Evolutionary conservation across 2,113 vertebrate genomes (phyloP).

Genomic region (Monarcha castaneiventris): DNA sequence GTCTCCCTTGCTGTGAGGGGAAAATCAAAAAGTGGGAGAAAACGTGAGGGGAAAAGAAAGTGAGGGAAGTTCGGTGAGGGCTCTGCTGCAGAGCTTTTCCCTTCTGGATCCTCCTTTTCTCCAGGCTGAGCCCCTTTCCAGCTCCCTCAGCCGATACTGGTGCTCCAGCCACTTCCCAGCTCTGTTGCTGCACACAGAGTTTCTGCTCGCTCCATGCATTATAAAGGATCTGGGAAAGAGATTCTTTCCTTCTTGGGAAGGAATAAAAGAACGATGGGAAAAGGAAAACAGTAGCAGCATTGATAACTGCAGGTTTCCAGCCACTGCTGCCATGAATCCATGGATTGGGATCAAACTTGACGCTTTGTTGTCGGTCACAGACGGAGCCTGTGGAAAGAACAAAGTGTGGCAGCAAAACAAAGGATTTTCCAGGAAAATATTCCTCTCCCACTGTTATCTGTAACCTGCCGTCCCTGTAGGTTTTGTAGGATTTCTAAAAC

Average conservation of each 20-base stretch:
- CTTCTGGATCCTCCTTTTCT: neutral
- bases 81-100: neutral
- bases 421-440: neutral
- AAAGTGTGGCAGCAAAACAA: neutral
- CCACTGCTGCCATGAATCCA: neutral
- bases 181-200: fast-evolving
- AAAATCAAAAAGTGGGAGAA: too few species aligned
- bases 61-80: neutral
- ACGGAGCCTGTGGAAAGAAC: neutral
- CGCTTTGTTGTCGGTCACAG: fast-evolving
- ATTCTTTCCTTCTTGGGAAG: neutral
- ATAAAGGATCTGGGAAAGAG: fast-evolving
- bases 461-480: fast-evolving
- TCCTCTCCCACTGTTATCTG: neutral
- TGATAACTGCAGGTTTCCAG: neutral
- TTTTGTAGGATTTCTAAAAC: neutral
- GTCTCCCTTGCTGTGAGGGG: too few species aligned
- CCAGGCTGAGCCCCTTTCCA: neutral
- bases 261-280: neutral
- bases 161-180: neutral
- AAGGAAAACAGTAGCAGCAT: neutral
- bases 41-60: too few species aligned
- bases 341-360: neutral
- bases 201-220: neutral
- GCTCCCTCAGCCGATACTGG: neutral